Evolutionary conservation across 2,888 invertebrate genomes (phyloP).

Genomic region (Biston betularia): DNA sequence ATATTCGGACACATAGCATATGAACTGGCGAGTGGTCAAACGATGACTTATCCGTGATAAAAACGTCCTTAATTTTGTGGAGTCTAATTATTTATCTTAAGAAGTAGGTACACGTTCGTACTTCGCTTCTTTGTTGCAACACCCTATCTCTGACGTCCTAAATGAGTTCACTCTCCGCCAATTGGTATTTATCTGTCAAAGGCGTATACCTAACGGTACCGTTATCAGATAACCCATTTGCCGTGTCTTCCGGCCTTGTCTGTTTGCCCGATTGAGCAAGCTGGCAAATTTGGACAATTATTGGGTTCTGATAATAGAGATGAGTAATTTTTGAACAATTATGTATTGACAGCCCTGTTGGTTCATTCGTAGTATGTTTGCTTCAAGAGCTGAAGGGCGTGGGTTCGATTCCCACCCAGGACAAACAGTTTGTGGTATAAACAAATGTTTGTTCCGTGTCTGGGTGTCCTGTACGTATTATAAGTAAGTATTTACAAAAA

Average conservation of each 20-base stretch:
- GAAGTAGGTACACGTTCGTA: neutral
- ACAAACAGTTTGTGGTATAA: too few species aligned
- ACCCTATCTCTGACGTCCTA: constrained; percentile 28
- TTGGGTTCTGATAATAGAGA: constrained; percentile 59
- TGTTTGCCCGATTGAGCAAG: constrained; percentile 51
- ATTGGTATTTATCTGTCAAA: constrained; percentile 58
- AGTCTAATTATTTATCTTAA: neutral
- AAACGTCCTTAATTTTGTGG: too few species aligned
- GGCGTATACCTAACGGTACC: constrained; percentile 58
- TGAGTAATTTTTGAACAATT: constrained; percentile 53
- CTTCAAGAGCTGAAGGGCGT: too few species aligned
- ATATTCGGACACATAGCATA: too few species aligned
- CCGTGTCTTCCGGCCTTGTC: constrained; percentile 66
- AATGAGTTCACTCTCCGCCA: constrained; percentile 48
- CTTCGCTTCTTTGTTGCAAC: constrained; percentile 22
- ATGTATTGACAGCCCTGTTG: too few species aligned
- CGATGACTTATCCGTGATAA: too few species aligned
- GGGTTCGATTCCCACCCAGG: too few species aligned
- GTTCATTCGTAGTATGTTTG: too few species aligned
- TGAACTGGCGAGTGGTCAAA: too few species aligned
- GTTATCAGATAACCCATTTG: constrained; percentile 68
- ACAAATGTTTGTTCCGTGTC: too few species aligned
- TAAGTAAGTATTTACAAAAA: too few species aligned
- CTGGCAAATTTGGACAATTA: constrained; percentile 69
- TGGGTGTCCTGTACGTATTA: too few species aligned